Evolutionary conservation across 2,888 invertebrate species (phyloP).

Genomic region (Mechanitis mazaeus): DNA sequence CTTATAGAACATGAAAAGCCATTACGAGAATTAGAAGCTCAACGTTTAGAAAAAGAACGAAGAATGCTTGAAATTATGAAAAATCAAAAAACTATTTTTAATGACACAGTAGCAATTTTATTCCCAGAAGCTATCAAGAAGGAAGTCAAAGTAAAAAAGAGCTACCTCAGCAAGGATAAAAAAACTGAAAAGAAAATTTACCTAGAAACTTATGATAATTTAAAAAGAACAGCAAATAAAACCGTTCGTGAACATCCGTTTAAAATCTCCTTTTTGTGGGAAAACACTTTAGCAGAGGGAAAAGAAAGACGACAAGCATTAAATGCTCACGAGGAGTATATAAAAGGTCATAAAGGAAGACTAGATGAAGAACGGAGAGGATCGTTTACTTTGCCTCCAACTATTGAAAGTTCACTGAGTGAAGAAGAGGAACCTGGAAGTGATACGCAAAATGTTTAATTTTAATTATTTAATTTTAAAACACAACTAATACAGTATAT

Average conservation of each 20-base stretch:
- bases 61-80: conserved; percentile 76
- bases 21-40: conserved; percentile 75
- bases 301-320: conserved; percentile 67
- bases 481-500: no score
- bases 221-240: conserved; percentile 46
- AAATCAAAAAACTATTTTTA: conserved; percentile 79
- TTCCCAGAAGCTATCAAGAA: conserved; percentile 79
- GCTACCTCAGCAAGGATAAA: conserved; percentile 63
- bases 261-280: conserved; percentile 74
- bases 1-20: conserved; percentile 79
- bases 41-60: conserved; percentile 74
- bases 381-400: not conserved
- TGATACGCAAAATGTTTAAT: no score
- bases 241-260: conserved; percentile 69
- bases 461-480: no score
- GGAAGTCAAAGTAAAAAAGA: conserved; percentile 56
- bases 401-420: conserved; percentile 7
- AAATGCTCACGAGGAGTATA: conserved; percentile 54
- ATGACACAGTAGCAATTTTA: conserved; percentile 78
- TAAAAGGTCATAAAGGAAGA: conserved; percentile 53
- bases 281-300: conserved; percentile 69
- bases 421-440: conserved; percentile 8
- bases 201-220: conserved; percentile 52
- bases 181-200: conserved; percentile 53
- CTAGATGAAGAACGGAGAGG: conserved; percentile 41